Base-by-base conservation (phyloP, 2,888 invertebrate species). In the Pyrrhia umbra region DNA sequence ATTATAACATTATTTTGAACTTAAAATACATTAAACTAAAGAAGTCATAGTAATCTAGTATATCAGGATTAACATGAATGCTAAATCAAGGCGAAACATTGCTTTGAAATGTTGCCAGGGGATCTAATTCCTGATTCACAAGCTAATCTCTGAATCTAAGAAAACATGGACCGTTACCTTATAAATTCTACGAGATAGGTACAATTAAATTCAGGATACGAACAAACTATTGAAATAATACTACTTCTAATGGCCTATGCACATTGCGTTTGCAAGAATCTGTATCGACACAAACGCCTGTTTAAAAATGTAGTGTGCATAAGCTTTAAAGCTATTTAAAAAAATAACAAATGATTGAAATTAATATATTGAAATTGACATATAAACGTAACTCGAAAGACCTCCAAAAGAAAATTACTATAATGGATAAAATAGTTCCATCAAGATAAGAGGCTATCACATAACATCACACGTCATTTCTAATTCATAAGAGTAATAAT, bases 101-200 rank as follows among this genome's bases (percentile, higher is more conserved):
- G n/a, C 65, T 64, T 63, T 71, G 54, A 71, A 68, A 64, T 71
- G 45, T 39, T 63, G 43, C 54, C 43, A 50, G 49, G 45, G 45
- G 18, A 55, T 71, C 39, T 50, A 21, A 64, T 40, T 68, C 45
- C 18, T 13, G 27, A 68, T 66, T 68, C 25, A 51, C 18, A 71
- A 46, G n/a, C 23, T 51, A 23, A 59, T 58, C 23, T 50, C 5
- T 69, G 58, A 75, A 77, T 82, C 64, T 67, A 45, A 63, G 67
- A 65, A 69, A 40, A 52, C 30, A 45, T 30, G 3, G 0, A 23
- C 15, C n/a, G 13, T 25, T 30, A 40, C 20, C 18, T 39, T 40
- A 13, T 51, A 9, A 25, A 9, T 34, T 39, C 43, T 30, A n/a
- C 23, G 6, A 45, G 27, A 45, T 42, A 27, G 6, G 15, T 15